Conservation (phyloP, 1,140 invertebrate genomes). For the Heliothis virescens region DNA sequence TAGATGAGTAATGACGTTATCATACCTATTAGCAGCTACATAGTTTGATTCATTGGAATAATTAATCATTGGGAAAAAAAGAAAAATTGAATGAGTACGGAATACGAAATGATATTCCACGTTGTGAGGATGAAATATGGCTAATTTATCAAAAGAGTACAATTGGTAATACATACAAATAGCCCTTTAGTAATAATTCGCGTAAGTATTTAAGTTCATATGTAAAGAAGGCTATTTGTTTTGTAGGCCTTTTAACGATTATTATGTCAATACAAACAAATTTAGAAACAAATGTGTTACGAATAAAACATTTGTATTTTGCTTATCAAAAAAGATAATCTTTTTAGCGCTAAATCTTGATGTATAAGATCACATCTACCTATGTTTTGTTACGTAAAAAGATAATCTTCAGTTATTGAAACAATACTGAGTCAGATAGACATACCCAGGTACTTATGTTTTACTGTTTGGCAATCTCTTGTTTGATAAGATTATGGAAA, state of each 20-base stretch:
- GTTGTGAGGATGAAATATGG: background rate
- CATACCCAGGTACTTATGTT: background rate
- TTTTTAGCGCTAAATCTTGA: no score
- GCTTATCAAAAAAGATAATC: no score
- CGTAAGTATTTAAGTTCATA: background rate
- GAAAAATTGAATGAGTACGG: slow-evolving; percentile 1
- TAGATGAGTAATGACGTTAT: slow-evolving; percentile 16
- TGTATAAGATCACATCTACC: no score
- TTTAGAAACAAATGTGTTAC: slow-evolving; percentile 30
- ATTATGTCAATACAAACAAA: slow-evolving; percentile 7
- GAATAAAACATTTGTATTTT: no score
- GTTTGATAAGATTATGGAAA: slow-evolving; percentile 20
- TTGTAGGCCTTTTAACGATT: background rate
- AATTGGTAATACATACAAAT: background rate
- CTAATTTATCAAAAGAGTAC: background rate
- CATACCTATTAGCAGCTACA: slow-evolving; percentile 4
- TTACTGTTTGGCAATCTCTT: slow-evolving; percentile 25
- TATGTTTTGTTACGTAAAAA: slow-evolving; percentile 12
- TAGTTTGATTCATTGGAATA: background rate
- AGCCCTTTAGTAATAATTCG: background rate
- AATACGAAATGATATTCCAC: background rate
- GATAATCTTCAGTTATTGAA: slow-evolving; percentile 17
- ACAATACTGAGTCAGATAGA: background rate
- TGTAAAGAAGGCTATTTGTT: background rate
- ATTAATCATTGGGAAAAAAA: slow-evolving; percentile 5